These are phyloP conservation scores for Pluvianellus socialis DNA, from an alignment of 2,113 vertebrate species.

Conservation along the genomic window DNA sequence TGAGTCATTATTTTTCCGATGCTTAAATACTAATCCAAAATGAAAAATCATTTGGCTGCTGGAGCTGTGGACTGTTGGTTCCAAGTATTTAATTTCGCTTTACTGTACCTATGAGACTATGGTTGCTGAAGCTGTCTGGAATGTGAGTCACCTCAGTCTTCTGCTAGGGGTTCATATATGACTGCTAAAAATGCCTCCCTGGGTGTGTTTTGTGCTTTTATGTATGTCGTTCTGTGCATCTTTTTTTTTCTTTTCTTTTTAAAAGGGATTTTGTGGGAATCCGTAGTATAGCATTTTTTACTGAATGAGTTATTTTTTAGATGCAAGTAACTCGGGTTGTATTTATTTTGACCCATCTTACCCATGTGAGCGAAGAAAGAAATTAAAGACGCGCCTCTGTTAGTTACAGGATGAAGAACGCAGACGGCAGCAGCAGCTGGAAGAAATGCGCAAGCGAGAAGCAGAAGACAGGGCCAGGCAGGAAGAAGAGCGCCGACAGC, in stretches of 20 bases:
- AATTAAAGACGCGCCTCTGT: conserved; percentile 1
- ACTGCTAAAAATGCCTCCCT: background rate
- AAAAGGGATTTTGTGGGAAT: background rate
- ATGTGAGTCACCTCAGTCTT: background rate
- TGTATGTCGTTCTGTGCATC: background rate
- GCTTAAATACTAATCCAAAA: conserved; percentile 27
- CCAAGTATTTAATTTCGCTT: conserved; percentile 20
- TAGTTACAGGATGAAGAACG: conserved; percentile 98
- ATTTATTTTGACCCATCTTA: background rate
- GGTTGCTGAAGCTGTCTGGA: background rate
- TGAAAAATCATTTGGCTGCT: background rate
- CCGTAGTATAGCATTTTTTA: background rate
- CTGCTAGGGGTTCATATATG: background rate
- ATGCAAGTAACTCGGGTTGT: background rate
- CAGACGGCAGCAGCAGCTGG: conserved; percentile 91
- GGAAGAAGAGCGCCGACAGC: conserved; percentile 88
- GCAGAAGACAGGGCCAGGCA: conserved; percentile 90
- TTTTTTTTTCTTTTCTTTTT: too few species aligned
- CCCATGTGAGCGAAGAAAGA: fast-evolving
- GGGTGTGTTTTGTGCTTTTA: background rate
- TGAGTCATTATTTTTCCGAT: conserved; percentile 2
- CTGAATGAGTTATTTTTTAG: background rate
- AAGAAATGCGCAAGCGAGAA: conserved; percentile 93
- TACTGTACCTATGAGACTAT: background rate
- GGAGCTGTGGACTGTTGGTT: background rate